Evolutionary conservation across 2,113 vertebrate genomes (phyloP), one percentile per base, ranked within the genome.

Genomic region (Rhinoderma darwinii): DNA sequence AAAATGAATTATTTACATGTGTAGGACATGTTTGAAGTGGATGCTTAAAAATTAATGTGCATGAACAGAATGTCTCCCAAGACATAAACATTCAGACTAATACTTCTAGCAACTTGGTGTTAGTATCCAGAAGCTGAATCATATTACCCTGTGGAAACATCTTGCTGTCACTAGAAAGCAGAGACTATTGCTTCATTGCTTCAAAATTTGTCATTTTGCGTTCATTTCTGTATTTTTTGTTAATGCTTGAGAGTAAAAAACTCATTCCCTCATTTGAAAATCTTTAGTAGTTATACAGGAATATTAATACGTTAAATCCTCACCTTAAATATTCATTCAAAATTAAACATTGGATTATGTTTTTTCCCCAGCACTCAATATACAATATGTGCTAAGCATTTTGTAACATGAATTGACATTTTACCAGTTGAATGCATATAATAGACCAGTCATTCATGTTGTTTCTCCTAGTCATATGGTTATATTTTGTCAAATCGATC

Each of bases 1-100:
- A 70, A 70, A 27, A 50, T 83, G 2, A 72, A 83, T 72, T 54
- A 83, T 73, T 82, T 68, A 82, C 27, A 68, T 68, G 44, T 68
- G n/a, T 41, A 27, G 41, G 68, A 68, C 66, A 66, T 66, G 15
- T 18, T 63, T 82, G 35, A 68, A 15, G 59, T 59, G n/a, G 27
- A 30, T 50, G 41, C n/a, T 47, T 68, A 82, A 82, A 47, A 68
- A 82, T 82, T 47, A 44, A 47, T 17, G 39, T 61, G 59, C 61
- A 44, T 6, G 15, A 68, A 17, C 25, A n/a, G 4, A 66, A 47
- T 20, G 20, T 44, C 47, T 72, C 43, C 63, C 37, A 72, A 83
- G 14, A n/a, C 32, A 72, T 54, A n/a, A 47, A 51, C 32, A 32
- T 54, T 22, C 18, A 51, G 6, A 47, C 44, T 72, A 25, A 35